Percentiles rank a stretch among this genome's conserved stretches.
Conservation (phyloP, 2,888 invertebrate species). For the Mesoligia furuncula region DNA sequence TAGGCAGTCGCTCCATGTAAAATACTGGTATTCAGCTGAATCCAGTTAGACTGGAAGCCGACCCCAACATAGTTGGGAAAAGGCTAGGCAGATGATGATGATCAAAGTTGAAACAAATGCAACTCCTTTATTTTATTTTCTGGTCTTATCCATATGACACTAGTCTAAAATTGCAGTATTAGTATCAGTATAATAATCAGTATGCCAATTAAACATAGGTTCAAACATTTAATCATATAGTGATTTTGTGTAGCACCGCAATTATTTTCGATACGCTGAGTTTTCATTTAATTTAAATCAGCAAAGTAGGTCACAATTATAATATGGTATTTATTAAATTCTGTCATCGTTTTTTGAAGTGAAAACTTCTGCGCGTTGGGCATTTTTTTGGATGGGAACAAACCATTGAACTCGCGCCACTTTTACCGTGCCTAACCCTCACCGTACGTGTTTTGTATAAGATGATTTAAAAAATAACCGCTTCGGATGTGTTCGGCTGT, state of each 20-base stretch:
- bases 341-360: background rate
- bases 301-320: background rate
- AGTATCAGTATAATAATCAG: background rate
- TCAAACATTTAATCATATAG: conserved; percentile 30
- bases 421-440: no score
- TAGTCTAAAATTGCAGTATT: conserved; percentile 1
- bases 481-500: no score
- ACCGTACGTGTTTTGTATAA: no score
- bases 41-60: no score
- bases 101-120: background rate
- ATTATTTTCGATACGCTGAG: conserved; percentile 17
- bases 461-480: no score
- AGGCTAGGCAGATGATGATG: no score
- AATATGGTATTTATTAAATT: background rate
- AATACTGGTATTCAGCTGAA: no score
- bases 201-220: conserved; percentile 24
- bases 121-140: background rate
- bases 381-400: no score
- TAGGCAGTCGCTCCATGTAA: no score
- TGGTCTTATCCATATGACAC: background rate
- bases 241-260: background rate
- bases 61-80: no score
- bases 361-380: no score
- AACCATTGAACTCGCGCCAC: no score
- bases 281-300: conserved; percentile 22